Evolutionary conservation across 2,797 vertebrate genomes (phyloP).

Genomic region (Parambassis ranga): DNA sequence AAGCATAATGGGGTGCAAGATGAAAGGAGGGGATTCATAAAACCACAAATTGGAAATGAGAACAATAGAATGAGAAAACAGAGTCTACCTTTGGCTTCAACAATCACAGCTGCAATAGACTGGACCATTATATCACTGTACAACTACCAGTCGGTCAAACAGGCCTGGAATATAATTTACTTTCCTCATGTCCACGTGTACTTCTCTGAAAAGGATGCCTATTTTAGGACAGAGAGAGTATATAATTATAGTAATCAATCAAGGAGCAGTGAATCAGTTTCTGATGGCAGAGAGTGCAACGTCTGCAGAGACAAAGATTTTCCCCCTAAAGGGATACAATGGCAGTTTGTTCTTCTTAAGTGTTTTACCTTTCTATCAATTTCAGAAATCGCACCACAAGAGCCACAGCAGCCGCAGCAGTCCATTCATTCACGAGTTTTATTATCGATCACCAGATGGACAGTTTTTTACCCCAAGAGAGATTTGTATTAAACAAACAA

Average conservation of each 20-base stretch:
- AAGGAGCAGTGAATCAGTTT: slow-evolving; percentile 48
- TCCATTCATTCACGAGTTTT: slow-evolving; percentile 35
- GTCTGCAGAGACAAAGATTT: slow-evolving; percentile 16
- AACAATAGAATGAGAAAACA: slow-evolving; percentile 35
- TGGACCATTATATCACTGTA: slow-evolving; percentile 17
- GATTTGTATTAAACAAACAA: slow-evolving; percentile 17
- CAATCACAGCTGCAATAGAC: slow-evolving; percentile 33
- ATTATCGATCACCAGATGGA: slow-evolving; percentile 36
- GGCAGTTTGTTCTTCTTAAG: slow-evolving; percentile 3
- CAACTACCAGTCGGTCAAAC: slow-evolving; percentile 9
- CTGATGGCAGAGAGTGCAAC: slow-evolving; percentile 23
- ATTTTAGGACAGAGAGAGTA: slow-evolving; percentile 52
- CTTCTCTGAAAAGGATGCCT: slow-evolving; percentile 15
- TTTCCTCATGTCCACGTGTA: slow-evolving; percentile 11
- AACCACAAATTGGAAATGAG: slow-evolving; percentile 37
- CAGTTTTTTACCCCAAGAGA: slow-evolving; percentile 24
- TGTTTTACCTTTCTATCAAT: slow-evolving; percentile 21
- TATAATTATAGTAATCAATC: slow-evolving; percentile 64
- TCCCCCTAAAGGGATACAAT: background rate
- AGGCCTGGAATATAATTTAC: slow-evolving; percentile 29
- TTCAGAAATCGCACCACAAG: slow-evolving; percentile 17
- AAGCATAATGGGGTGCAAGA: slow-evolving; percentile 41
- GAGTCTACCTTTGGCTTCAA: slow-evolving; percentile 35
- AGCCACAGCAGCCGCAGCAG: slow-evolving; percentile 1
- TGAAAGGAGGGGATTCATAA: slow-evolving; percentile 45